Percentiles rank a stretch among this genome's conserved stretches.
Evolutionary conservation across 2,797 vertebrate species (phyloP).

Genomic region (Halcyon chelicuti): DNA sequence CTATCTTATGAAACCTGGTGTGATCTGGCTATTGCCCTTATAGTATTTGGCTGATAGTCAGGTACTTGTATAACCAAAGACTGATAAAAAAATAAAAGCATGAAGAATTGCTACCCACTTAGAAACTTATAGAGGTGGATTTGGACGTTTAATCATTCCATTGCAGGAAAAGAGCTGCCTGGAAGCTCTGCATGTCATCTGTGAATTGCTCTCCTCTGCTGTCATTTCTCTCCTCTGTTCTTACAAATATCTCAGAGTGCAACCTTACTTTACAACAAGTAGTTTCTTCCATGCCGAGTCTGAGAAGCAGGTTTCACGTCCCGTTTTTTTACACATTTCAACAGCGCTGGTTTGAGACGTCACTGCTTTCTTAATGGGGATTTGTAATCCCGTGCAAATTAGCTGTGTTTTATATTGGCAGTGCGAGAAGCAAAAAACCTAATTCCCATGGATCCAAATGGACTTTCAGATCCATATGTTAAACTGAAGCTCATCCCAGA

Average conservation of each 20-base stretch:
- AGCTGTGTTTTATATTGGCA: slow-evolving; percentile 64
- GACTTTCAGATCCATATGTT: slow-evolving; percentile 95
- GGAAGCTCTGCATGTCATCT: neutral
- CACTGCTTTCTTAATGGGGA: neutral
- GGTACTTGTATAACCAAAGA: neutral
- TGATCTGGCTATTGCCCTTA: neutral
- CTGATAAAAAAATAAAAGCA: neutral
- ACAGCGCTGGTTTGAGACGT: neutral
- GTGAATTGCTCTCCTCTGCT: neutral
- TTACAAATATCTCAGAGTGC: neutral
- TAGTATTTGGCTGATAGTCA: neutral
- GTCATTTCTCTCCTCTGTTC: neutral
- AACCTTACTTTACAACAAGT: neutral
- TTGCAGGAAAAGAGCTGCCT: slow-evolving; percentile 13
- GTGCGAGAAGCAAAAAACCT: slow-evolving; percentile 95
- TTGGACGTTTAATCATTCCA: neutral
- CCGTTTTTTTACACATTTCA: neutral
- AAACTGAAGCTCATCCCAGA: slow-evolving; percentile 98
- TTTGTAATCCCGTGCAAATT: neutral
- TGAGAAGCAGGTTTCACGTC: neutral
- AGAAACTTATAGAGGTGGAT: neutral
- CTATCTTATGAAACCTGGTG: neutral
- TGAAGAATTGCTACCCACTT: neutral
- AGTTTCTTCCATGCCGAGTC: neutral
- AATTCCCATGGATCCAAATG: slow-evolving; percentile 98